Evolutionary conservation across 1,140 invertebrate genomes (phyloP), one percentile per base, ranked within the genome.

Genomic region (Papilio dardanus): DNA sequence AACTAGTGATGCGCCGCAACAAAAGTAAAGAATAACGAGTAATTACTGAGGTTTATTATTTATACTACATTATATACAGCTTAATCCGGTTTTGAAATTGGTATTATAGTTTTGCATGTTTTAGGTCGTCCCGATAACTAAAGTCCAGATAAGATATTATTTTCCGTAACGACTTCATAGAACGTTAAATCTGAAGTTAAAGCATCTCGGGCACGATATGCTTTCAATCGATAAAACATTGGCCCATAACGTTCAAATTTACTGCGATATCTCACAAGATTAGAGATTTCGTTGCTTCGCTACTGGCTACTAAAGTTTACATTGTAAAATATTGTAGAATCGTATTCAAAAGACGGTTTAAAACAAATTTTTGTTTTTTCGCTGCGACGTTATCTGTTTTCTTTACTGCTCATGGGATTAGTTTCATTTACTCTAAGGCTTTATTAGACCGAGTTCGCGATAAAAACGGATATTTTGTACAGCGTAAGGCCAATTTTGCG

Each of bases 141-240:
- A 42, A 46, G 19, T 71, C 24, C 35, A 42, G 35, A 42, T 71
- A 42, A 42, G 35, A 71, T 71, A 40, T 71, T 71, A 21, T 42
- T 71, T 71, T 40, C 68, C 24, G 24, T 71, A 71, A 71, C 35
- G 68, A 42, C 35, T 71, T 71, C 40, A 71, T 42, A 42, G 68
- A 71, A 42, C 68, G 40, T 62, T 71, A 71, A 71, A 42, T 42
- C 68, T 71, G 35, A 71, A 71, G 35, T 71, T 71, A 71, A 71
- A 71, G 68, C 40, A 71, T 46, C 68, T 71, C 14, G 21, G 24
- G 40, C 68, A 42, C 35, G 68, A 71, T 71, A 71, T 71, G 54
- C 24, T 71, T 46, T 46, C 68, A 71, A 71, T 71, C 35, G 68
- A 71, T 71, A 71, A 71, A 71, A 42, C 35, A 71, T 42, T 37